Evolutionary conservation across 1,140 invertebrate genomes (phyloP).

Genomic region (Acromyrmex charruanus): DNA sequence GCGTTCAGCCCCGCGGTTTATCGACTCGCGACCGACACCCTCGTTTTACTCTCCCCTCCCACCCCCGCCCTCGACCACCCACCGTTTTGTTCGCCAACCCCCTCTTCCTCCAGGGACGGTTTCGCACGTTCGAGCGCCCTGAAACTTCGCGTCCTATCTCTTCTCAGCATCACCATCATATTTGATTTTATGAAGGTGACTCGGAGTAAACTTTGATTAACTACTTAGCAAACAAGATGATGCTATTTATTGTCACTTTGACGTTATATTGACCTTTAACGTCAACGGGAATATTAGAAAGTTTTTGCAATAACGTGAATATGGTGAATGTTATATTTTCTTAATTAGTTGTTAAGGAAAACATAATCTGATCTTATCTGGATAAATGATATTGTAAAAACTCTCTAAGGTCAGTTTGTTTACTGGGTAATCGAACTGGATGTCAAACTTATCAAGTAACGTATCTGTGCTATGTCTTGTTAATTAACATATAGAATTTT

Average conservation of each 20-base stretch:
- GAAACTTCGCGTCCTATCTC: not conserved
- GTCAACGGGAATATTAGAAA: too few relatives aligned
- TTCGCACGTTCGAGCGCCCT: not conserved
- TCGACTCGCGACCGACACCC: conserved; percentile 84
- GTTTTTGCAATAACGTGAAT: too few relatives aligned
- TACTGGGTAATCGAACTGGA: not conserved
- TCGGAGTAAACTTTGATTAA: not conserved
- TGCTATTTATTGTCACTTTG: too few relatives aligned
- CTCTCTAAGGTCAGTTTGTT: too few relatives aligned
- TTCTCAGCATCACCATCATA: not conserved
- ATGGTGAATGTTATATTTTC: too few relatives aligned
- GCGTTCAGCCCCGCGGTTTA: conserved; percentile 81
- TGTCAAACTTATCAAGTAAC: too few relatives aligned
- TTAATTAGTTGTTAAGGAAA: too few relatives aligned
- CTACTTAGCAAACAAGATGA: not conserved
- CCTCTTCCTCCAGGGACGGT: conserved; percentile 42
- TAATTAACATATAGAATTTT: too few relatives aligned
- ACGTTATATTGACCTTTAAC: too few relatives aligned
- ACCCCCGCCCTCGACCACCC: conserved; percentile 8
- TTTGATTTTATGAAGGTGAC: not conserved
- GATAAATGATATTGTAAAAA: too few relatives aligned
- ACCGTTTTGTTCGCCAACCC: conserved; percentile 14
- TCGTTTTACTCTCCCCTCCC: conserved; percentile 61
- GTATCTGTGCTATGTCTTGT: too few relatives aligned
- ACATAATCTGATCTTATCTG: too few relatives aligned